A percentile compares a stretch with the other conserved stretches of the same genome.
phyloP scores from a whole-genome alignment of 2,888 invertebrate genomes.

The Pammene fasciana region DNA sequence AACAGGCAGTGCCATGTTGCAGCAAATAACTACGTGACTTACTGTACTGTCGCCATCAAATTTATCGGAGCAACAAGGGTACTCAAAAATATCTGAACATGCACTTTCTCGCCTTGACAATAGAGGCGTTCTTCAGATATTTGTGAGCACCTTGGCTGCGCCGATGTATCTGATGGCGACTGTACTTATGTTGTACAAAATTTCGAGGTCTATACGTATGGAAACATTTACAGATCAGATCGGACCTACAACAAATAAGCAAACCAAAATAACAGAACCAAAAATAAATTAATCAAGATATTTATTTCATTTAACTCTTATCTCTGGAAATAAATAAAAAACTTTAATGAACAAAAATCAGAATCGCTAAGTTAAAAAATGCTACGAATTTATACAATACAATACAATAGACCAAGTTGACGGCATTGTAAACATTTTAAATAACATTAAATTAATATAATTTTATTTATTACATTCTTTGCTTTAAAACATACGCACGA shows the following conservation, averaged over 20 bases:
- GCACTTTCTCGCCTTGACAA: too few relatives aligned
- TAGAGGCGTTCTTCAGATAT: too few relatives aligned
- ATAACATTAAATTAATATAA: constrained; percentile 40
- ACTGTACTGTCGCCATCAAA: too few relatives aligned
- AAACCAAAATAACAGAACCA: constrained; percentile 50
- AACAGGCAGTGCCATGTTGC: too few relatives aligned
- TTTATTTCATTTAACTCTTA: constrained; percentile 68
- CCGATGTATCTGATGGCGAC: too few relatives aligned
- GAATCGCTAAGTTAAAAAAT: constrained; percentile 58
- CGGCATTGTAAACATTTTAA: constrained; percentile 36
- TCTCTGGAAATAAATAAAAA: constrained; percentile 64
- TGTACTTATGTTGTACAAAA: too few relatives aligned
- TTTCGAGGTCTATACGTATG: too few relatives aligned
- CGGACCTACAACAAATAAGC: not conserved
- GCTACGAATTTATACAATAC: constrained; percentile 61
- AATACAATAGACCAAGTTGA: constrained; percentile 47
- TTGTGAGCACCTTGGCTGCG: too few relatives aligned
- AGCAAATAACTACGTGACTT: too few relatives aligned
- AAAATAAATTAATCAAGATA: constrained; percentile 62
- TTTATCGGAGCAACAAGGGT: too few relatives aligned
- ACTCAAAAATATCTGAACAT: too few relatives aligned
- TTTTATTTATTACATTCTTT: constrained; percentile 37
- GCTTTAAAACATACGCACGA: constrained; percentile 25
- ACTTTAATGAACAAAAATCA: constrained; percentile 66
- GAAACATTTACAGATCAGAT: not conserved